Base-by-base conservation (phyloP, 1,140 invertebrate genomes). In the Zelostemma sp. region DNA sequence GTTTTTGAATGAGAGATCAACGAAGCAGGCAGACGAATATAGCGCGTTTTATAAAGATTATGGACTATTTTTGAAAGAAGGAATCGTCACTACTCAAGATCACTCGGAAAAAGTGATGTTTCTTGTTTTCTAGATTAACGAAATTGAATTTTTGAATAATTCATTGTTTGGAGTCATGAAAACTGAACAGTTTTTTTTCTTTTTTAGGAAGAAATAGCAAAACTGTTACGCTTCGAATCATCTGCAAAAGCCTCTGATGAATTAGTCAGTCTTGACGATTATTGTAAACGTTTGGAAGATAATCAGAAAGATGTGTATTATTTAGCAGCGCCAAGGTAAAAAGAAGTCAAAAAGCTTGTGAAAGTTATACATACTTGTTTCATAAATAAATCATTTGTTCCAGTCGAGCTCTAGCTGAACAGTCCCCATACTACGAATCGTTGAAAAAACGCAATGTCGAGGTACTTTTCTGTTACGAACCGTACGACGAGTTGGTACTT, bases 381-480 rank as follows among this genome's bases (percentile, higher is more conserved):
- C n/a, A n/a, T n/a, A n/a, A n/a, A n/a, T n/a, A n/a, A n/a, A n/a
- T n/a, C n/a, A n/a, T 35, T n/a, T n/a, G 2, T 87, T 89, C 35
- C 76, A 96, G 95, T 80, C 95, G 97, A 25, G 87, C 91, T 53
- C 85, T 99, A 45, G 97, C 97, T 0, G 94, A 97, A 85, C 89
- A 91, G 1, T 98, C 96, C 0, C 97, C 97, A 0, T 99, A 99
- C 79, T 96, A 92, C 76, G 97, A 99, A 86, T 94, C 93, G 14
- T 86, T 99, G 0, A 95, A 95, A 75, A 91, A 92, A 75, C 90
- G 91, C 65, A 91, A 97, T 61, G 88, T 94, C 1, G 96, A 99
- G 87, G 96, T 99, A 0, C 80, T 99, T 1, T 98, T 98, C 81
- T 95, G 96, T 77, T 98, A 96, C 76, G 96, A 99, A 75, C 91